Percentiles rank a stretch among this genome's conserved stretches.
Evolutionary conservation across 2,797 vertebrate species (phyloP).

Genomic region (Tamandua tetradactyla): DNA sequence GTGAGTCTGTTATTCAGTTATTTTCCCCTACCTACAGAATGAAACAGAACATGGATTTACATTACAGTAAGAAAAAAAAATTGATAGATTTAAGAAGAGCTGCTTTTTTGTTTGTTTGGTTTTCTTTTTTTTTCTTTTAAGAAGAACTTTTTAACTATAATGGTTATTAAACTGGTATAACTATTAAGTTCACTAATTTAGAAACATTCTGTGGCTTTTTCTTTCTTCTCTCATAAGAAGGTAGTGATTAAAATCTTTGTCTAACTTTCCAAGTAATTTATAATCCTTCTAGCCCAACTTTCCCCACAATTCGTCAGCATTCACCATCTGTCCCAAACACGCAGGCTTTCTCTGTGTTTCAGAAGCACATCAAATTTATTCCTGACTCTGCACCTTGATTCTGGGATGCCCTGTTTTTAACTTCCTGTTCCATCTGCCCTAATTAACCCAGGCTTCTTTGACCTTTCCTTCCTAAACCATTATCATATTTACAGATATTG

Average conservation of each 20-base stretch:
- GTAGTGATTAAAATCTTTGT: conserved; percentile 3
- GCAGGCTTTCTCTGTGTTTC: background rate
- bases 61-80: background rate
- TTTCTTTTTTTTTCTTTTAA: too few relatives aligned
- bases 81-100: background rate
- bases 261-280: conserved; percentile 24
- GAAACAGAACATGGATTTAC: background rate
- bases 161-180: background rate
- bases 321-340: background rate
- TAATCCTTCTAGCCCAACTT: background rate
- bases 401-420: background rate
- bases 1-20: background rate
- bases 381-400: background rate
- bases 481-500: background rate
- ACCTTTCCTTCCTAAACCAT: background rate
- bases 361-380: background rate
- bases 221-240: background rate
- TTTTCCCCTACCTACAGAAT: background rate
- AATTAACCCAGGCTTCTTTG: background rate
- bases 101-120: too few relatives aligned
- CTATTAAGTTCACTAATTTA: background rate
- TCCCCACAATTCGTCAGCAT: background rate
- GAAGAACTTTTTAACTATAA: background rate
- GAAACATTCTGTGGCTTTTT: conserved; percentile 13
- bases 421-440: background rate